A percentile compares a stretch with the other conserved stretches of the same genome.
Evolutionary conservation across 2,113 vertebrate species (phyloP).

Genomic region (Butorides virescens): DNA sequence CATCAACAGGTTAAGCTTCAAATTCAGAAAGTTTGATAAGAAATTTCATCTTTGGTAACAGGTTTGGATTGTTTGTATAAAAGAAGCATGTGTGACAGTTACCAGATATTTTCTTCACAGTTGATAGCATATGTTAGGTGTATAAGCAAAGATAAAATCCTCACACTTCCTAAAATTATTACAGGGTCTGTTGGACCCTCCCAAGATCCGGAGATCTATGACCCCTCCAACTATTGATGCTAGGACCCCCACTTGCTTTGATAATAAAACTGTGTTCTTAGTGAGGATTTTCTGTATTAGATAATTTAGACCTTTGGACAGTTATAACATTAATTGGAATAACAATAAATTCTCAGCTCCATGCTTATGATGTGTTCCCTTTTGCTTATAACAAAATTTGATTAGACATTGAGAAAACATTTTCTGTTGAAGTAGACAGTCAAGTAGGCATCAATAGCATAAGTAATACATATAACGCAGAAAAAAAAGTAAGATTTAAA

Average conservation of each 20-base stretch:
- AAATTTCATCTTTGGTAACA: not conserved
- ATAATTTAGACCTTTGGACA: not conserved
- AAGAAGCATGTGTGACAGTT: accelerated
- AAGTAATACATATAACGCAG: not conserved
- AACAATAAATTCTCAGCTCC: not conserved
- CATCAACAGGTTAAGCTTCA: not conserved
- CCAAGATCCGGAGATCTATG: not conserved
- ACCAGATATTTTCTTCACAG: not conserved
- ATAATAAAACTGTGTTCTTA: not conserved
- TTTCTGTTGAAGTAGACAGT: not conserved
- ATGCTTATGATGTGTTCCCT: not conserved
- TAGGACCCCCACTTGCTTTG: not conserved
- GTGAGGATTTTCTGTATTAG: not conserved
- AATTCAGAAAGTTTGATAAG: not conserved
- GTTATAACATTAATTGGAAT: not conserved
- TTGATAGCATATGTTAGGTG: not conserved
- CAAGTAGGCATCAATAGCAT: not conserved
- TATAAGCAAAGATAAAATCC: not conserved
- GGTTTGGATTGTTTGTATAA: not conserved
- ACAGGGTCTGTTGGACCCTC: not conserved
- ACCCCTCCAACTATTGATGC: accelerated
- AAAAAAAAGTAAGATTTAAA: not conserved
- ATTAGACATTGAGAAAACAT: not conserved
- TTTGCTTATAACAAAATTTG: not conserved
- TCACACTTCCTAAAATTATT: not conserved